A percentile compares a stretch with the other conserved stretches of the same genome.
Conservation (phyloP, 2,888 invertebrate genomes). For the Geophilus truncorum region DNA sequence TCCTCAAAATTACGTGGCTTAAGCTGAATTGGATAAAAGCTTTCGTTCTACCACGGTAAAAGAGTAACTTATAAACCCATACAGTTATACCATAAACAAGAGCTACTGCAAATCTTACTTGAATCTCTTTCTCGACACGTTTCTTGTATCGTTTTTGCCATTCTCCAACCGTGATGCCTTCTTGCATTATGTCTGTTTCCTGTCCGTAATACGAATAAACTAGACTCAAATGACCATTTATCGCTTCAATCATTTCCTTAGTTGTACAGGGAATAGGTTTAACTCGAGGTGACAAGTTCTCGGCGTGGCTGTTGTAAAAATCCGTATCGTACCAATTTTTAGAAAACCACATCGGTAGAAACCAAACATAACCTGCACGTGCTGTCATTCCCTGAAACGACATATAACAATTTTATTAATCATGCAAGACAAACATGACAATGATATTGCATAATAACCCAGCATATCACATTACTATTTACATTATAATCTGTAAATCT, state of each 20-base stretch:
- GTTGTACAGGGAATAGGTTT: slow-evolving; percentile 55
- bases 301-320: slow-evolving; percentile 43
- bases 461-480: too few relatives aligned
- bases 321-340: slow-evolving; percentile 59
- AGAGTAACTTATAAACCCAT: not conserved
- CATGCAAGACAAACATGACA: too few relatives aligned
- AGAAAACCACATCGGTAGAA: slow-evolving; percentile 65
- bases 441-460: too few relatives aligned
- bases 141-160: slow-evolving; percentile 57
- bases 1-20: not conserved
- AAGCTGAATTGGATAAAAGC: not conserved
- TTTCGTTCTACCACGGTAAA: not conserved
- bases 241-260: slow-evolving; percentile 61
- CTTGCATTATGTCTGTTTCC: slow-evolving; percentile 59
- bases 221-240: slow-evolving; percentile 67
- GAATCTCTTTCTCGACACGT: slow-evolving; percentile 32
- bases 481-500: too few relatives aligned
- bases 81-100: not conserved
- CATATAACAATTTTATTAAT: too few relatives aligned
- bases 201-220: slow-evolving; percentile 63
- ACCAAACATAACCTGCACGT: slow-evolving; percentile 73
- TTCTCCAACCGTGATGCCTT: slow-evolving; percentile 58
- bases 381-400: slow-evolving; percentile 49
- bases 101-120: slow-evolving; percentile 15
- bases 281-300: not conserved